A percentile compares a stretch with the other conserved stretches of the same genome.
Evolutionary conservation across 2,888 invertebrate species (phyloP).

Genomic region (Eretmocerus hayati): DNA sequence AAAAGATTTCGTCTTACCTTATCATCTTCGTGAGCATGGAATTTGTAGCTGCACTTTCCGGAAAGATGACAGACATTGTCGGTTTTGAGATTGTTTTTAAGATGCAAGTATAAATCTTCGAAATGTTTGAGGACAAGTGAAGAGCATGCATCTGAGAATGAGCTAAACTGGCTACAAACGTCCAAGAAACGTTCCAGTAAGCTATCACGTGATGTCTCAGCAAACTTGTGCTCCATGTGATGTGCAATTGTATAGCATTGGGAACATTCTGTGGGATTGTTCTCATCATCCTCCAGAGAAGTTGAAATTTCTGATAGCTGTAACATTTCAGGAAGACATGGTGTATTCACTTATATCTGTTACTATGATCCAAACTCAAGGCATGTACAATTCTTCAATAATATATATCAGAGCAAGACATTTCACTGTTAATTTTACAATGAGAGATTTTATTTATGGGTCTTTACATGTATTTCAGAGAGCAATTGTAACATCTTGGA

Average conservation of each 20-base stretch:
- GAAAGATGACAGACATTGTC: conserved; percentile 67
- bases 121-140: conserved; percentile 68
- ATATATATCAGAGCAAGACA: no score
- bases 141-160: conserved; percentile 73
- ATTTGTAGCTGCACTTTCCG: conserved; percentile 65
- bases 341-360: no score
- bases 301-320: conserved; percentile 8
- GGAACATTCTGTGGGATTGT: conserved; percentile 39
- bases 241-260: conserved; percentile 39
- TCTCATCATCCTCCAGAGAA: conserved; percentile 36
- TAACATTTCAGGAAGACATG: no score
- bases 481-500: no score
- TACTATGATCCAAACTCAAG: no score
- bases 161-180: conserved; percentile 64
- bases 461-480: no score
- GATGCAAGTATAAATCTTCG: conserved; percentile 60
- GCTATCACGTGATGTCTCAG: conserved; percentile 28
- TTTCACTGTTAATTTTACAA: no score
- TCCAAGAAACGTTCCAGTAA: conserved; percentile 37
- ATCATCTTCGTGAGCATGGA: conserved; percentile 56
- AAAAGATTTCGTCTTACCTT: no score
- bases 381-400: no score
- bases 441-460: no score
- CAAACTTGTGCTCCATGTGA: conserved; percentile 39
- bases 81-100: conserved; percentile 57